Base-by-base conservation (phyloP, 2,113 vertebrate genomes). In the Eptesicus fuscus region DNA sequence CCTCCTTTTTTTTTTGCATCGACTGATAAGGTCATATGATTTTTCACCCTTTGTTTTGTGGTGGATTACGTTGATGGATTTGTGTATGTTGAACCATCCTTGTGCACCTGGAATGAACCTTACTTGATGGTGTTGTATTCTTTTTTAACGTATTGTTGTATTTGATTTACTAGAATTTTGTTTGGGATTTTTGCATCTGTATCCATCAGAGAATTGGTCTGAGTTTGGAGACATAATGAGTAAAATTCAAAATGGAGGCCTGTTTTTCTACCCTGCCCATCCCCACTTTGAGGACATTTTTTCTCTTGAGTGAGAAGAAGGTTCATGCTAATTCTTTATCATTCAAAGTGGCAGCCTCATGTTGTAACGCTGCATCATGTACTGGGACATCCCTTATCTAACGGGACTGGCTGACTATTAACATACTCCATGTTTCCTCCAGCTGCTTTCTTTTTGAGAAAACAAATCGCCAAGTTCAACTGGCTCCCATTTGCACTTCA, bases 401-500 rank as follows among this genome's bases (percentile, higher is more conserved):
- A 96, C 84, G 49, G 0, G 11, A 95, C 96, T 96, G 88, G 78
- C 80, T 98, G 97, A 97, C 98, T 97, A 98, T 98, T 98, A 94
- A 98, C 98, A 95, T 95, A 89, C 44, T 97, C 47, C 4, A 11
- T 96, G 88, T 85, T 88, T 98, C 97, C 97, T 98, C 93, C 92
- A 98, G 97, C 96, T 97, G 88, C 97, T 98, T 96, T 96, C 94
- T 97, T 98, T 95, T 61, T 86, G 74, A 85, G 87, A 98, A 98
- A 98, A 98, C 96, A 98, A 97, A 97, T 97, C 87, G 92, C 94
- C 95, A 88, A 97, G 77, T 97, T 98, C 88, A 94, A 17, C 97
- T 97, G 97, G 92, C 95, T 98, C 97, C 96, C 91, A 85, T 97
- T 98, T 97, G 96, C 96, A 98, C 97, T 98, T 98, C 97, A 95